These are phyloP conservation scores for Gobius niger DNA, from an alignment of 2,113 vertebrate genomes.

Conservation along the genomic window DNA sequence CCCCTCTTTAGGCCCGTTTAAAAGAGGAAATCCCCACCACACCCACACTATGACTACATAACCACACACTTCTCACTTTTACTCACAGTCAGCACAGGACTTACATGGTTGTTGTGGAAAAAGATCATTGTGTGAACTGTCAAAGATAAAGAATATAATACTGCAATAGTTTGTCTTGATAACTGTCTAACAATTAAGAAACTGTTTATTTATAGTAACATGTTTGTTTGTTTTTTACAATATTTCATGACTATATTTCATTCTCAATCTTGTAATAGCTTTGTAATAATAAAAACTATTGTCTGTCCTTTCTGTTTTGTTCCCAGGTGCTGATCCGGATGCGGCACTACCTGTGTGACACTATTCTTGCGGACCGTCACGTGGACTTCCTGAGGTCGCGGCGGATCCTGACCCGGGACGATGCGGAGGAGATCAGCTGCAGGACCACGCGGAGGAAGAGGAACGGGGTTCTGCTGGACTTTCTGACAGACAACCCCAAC, in stretches of 20 bases:
- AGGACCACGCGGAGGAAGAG: constrained; percentile 85
- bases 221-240: background rate
- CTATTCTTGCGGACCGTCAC: constrained; percentile 93
- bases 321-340: constrained; percentile 77
- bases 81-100: background rate
- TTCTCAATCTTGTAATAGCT: background rate
- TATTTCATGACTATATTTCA: background rate
- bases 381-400: constrained; percentile 93
- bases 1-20: constrained; percentile 23
- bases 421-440: constrained; percentile 93
- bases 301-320: background rate
- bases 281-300: background rate
- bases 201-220: background rate
- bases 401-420: constrained; percentile 91
- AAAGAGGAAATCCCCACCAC: constrained; percentile 50
- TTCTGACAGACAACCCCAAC: constrained; percentile 90
- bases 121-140: background rate
- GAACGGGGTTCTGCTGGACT: constrained; percentile 88
- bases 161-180: too few species aligned
- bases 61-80: background rate
- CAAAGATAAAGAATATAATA: too few species aligned
- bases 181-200: too few species aligned
- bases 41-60: constrained; percentile 13
- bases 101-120: background rate
- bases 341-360: constrained; percentile 90